phyloP scores from a whole-genome alignment of 2,888 invertebrate species.

The Macrophya alboannulata region DNA sequence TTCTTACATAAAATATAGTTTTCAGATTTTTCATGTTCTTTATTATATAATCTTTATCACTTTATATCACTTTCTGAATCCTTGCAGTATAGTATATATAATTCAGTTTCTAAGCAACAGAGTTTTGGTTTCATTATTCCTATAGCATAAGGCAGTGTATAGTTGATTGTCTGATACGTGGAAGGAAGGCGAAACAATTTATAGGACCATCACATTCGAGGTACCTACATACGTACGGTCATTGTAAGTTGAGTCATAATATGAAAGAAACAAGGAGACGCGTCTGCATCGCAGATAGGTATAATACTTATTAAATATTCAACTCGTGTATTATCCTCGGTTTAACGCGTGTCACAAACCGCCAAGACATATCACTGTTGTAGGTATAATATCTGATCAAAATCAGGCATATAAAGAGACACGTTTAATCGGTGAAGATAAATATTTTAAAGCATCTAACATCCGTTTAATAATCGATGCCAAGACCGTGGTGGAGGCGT shows the following conservation, averaged over 20 bases:
- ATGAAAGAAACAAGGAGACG: conserved; percentile 35
- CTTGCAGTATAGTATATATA: too few relatives aligned
- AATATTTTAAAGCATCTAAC: conserved; percentile 47
- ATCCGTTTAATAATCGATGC: conserved; percentile 45
- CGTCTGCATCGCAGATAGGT: conserved; percentile 21
- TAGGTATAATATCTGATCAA: background rate
- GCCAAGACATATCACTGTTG: background rate
- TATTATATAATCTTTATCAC: background rate
- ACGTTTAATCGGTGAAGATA: conserved; percentile 48
- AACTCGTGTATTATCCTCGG: conserved; percentile 47
- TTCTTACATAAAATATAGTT: background rate
- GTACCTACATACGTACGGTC: background rate
- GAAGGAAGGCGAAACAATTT: conserved; percentile 20
- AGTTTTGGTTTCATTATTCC: background rate
- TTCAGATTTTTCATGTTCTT: background rate
- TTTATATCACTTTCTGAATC: background rate
- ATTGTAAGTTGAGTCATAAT: conserved; percentile 31
- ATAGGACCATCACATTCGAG: conserved; percentile 21
- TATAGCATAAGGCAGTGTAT: background rate
- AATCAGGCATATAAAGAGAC: conserved; percentile 2
- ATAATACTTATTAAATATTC: conserved; percentile 45
- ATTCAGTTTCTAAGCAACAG: background rate
- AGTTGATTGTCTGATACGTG: background rate
- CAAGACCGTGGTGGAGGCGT: background rate
- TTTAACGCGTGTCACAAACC: conserved; percentile 43